Conservation (phyloP, 2,888 invertebrate species). For the Sesamia inferens region DNA sequence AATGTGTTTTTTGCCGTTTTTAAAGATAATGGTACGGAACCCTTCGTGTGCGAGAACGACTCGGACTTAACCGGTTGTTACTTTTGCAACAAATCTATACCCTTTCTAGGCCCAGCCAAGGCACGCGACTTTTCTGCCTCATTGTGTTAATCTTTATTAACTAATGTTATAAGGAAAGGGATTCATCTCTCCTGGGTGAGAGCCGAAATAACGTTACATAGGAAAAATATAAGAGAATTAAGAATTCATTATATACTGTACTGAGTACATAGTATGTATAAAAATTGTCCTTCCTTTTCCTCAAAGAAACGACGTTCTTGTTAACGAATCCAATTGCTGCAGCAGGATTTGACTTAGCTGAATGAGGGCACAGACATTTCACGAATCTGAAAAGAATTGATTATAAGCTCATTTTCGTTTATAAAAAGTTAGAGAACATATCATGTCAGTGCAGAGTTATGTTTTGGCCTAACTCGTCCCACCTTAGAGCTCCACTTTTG, state of each 20-base stretch:
- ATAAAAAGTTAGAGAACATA: not conserved
- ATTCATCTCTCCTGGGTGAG: not conserved
- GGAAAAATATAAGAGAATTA: not conserved
- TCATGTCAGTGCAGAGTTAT: not conserved
- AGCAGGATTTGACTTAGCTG: not conserved
- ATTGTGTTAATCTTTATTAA: not conserved
- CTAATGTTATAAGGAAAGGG: not conserved
- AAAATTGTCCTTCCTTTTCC: not conserved
- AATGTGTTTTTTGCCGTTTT: too few species aligned
- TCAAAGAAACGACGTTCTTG: not conserved
- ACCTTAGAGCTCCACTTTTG: not conserved
- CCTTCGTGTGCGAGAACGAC: too few species aligned
- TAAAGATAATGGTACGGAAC: too few species aligned
- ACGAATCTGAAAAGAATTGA: not conserved
- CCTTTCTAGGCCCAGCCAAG: too few species aligned
- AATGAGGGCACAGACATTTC: not conserved
- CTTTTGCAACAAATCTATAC: too few species aligned
- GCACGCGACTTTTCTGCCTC: not conserved
- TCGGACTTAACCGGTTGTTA: too few species aligned
- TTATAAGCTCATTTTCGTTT: not conserved
- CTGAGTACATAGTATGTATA: not conserved
- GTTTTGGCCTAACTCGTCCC: not conserved
- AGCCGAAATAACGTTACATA: not conserved
- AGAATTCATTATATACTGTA: not conserved
- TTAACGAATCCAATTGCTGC: not conserved